These are phyloP conservation scores for Parnassius orleans DNA, from an alignment of 2,888 invertebrate species.

Conservation along the genomic window DNA sequence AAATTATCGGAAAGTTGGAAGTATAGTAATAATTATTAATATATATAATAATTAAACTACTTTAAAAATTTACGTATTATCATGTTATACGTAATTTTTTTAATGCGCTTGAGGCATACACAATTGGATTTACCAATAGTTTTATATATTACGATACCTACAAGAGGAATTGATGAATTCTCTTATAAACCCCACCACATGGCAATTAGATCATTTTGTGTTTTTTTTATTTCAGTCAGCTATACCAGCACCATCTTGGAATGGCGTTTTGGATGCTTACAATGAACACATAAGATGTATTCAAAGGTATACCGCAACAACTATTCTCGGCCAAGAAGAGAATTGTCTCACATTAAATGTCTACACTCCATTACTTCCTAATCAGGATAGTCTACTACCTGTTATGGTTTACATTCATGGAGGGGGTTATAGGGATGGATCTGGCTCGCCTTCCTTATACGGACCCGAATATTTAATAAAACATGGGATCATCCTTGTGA, in stretches of 20 bases:
- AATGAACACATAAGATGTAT: constrained; percentile 61
- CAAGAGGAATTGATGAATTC: too few relatives aligned
- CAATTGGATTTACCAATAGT: too few relatives aligned
- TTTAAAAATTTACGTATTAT: too few relatives aligned
- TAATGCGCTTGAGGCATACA: too few relatives aligned
- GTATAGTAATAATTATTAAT: too few relatives aligned
- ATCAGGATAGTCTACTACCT: constrained; percentile 35
- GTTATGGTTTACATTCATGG: constrained; percentile 75
- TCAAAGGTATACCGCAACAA: constrained; percentile 53
- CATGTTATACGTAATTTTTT: too few relatives aligned
- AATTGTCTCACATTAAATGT: constrained; percentile 62
- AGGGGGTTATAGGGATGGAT: constrained; percentile 68
- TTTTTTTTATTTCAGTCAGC: constrained; percentile 49
- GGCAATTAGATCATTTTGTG: too few relatives aligned
- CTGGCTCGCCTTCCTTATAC: constrained; percentile 60
- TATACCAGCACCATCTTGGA: constrained; percentile 51
- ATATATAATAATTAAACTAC: too few relatives aligned
- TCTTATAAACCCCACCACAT: too few relatives aligned
- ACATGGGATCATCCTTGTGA: constrained; percentile 63
- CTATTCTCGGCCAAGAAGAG: constrained; percentile 56
- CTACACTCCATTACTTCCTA: constrained; percentile 49
- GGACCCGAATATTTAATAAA: constrained; percentile 61
- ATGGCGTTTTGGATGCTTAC: constrained; percentile 52
- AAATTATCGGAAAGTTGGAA: too few relatives aligned
- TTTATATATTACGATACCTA: too few relatives aligned